Evolutionary conservation across 2,888 invertebrate species (phyloP).

Genomic region (Andrena haemorrhoa): DNA sequence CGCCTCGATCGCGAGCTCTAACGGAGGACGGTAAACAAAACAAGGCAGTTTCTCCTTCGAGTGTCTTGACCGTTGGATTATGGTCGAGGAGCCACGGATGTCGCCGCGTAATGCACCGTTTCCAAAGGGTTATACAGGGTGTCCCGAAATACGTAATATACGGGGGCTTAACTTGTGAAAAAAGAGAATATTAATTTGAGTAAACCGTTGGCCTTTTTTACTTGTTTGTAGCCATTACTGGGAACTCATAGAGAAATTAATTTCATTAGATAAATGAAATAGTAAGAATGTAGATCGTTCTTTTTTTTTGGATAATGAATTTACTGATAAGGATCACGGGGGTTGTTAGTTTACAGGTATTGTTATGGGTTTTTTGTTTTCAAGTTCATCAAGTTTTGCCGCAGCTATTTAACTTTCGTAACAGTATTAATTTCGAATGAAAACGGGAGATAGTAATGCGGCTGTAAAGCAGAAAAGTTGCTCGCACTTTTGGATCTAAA

Average conservation of each 20-base stretch:
- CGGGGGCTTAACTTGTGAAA: too few relatives aligned
- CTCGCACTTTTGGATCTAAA: not conserved
- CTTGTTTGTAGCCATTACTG: not conserved
- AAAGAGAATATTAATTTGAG: not conserved
- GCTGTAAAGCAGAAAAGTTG: not conserved
- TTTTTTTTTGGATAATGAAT: too few relatives aligned
- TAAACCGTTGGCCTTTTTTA: not conserved
- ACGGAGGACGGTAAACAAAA: slow-evolving; percentile 34
- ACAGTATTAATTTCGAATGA: not conserved
- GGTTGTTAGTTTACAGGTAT: too few relatives aligned
- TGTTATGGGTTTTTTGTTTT: not conserved
- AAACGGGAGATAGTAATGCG: not conserved
- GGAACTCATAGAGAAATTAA: too few relatives aligned
- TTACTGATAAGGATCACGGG: too few relatives aligned
- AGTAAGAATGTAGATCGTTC: too few relatives aligned
- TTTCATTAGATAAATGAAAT: too few relatives aligned
- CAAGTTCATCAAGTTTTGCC: not conserved
- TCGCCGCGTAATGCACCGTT: slow-evolving; percentile 4
- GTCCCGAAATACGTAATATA: not conserved
- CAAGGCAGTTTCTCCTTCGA: slow-evolving; percentile 24
- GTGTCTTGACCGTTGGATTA: slow-evolving; percentile 19
- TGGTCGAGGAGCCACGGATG: not conserved
- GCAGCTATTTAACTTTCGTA: not conserved
- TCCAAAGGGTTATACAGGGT: not conserved
- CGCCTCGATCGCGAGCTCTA: slow-evolving; percentile 28